Base-by-base conservation (phyloP, 2,113 vertebrate species). In the Axis porcinus region DNA sequence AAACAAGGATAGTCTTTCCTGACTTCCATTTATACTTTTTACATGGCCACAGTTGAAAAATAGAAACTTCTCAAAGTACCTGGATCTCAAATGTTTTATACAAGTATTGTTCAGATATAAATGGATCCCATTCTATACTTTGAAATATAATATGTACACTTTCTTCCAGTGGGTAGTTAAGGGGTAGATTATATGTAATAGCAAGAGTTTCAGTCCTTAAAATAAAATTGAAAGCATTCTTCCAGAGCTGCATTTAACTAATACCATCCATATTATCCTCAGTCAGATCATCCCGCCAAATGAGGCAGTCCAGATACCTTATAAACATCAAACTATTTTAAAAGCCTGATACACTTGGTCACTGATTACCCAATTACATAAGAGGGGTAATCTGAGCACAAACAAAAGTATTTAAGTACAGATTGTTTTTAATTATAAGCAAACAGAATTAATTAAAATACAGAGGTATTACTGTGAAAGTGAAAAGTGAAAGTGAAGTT, bases 171-270 rank as follows among this genome's bases (percentile, higher is more conserved):
- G 55, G 33, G 17, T 92, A 28, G 2, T 3, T 43, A 13, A 3
- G 33, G 9, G 2, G 9, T 12, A 17, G 52, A 79, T 60, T 94
- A 27, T 70, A 54, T 89, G 45, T 84, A 88, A 84, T 79, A 96
- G n/a, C 40, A 64, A 91, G 43, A 92, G 21, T 82, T 97, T 45
- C 47, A 52, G 78, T 58, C 62, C 52, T 98, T 70, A 97, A 94
- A 97, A 98, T 97, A 95, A 98, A 98, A 96, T 97, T 96, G 95
- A 96, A 97, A 97, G 84, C 89, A 95, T 97, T 98, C 95, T 96
- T 97, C 93, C 95, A 95, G 33, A 91, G 50, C 86, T 95, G 86
- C 43, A 52, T 94, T 88, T 55, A 33, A 91, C 95, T 97, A 97
- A 95, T 89, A 67, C 45, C n/a, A 86, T 55, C 57, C 45, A 58